Evolutionary conservation across 2,113 vertebrate species (phyloP), one percentile per base, ranked within the genome.

Genomic region (Pseudolaguvia tuberculata): DNA sequence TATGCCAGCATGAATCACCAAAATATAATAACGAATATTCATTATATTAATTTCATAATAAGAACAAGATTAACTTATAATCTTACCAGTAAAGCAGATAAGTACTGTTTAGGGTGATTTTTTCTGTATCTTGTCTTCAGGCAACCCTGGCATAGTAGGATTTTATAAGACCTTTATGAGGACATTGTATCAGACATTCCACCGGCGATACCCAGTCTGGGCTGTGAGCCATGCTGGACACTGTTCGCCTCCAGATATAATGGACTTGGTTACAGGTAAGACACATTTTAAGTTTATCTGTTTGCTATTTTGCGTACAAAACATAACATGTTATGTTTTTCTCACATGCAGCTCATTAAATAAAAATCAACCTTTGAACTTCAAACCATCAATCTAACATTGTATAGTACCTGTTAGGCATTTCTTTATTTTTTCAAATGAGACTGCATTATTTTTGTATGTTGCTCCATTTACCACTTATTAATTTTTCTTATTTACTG

Each of bases 221-320:
- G 88, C 90, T 5, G 88, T 97, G 31, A 93, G 94, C 84, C 95
- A 99, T 21, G 96, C 94, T 0, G 97, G 97, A 7, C 95, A 96
- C 81, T 93, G 90, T 72, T 81, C 81, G 1, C 88, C 90, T 52
- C 95, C 94, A 0, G 87, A 85, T 80, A 88, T 86, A 59, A 92
- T 95, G 92, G 92, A 93, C 80, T 92, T 95, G 92, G 82, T 91
- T 25, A 90, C 94, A 89, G 94, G 94, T 96, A 88, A 39, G 48
- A 0, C 71, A 27, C 55, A 20, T 25, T 18, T 45, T 4, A 15
- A 15, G 39, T n/a, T 21, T 39, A 13, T 5, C 27, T 27, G 39
- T 27, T 18, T 39, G 17, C 8, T 39, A 58, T 45, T 9, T 2
- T 56, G 21, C 12, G 5, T 15, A 39, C 15, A 45, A 5, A 39